phyloP scores from a whole-genome alignment of 23 tunicate species.

The Aplidium turbinatum region DNA sequence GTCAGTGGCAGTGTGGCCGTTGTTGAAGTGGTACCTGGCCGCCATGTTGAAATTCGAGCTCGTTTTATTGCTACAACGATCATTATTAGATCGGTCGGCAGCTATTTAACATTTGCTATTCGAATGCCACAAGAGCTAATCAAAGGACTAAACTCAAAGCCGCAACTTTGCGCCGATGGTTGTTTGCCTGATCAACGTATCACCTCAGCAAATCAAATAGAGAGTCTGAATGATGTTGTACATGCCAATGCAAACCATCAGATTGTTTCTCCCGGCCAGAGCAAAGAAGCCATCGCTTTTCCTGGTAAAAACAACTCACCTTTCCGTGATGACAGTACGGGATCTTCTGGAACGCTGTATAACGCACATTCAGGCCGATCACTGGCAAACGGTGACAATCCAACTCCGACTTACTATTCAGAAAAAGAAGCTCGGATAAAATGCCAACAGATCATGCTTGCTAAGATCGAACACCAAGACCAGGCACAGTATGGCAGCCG shows the following conservation, averaged over 20 bases:
- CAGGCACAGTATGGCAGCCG: conserved; percentile 1
- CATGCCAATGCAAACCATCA: neutral
- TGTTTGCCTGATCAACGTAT: conserved; percentile 58
- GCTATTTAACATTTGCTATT: conserved; percentile 71
- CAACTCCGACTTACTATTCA: conserved; percentile 5
- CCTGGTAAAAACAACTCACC: neutral
- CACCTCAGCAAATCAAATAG: neutral
- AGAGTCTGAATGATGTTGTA: neutral
- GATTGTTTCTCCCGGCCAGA: conserved; percentile 1
- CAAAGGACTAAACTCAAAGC: conserved; percentile 23
- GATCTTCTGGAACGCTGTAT: neutral
- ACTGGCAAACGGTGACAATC: neutral
- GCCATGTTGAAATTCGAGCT: conserved; percentile 58
- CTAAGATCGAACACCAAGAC: neutral
- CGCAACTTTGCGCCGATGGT: conserved; percentile 76
- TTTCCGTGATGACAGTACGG: neutral
- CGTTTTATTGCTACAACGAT: conserved; percentile 74
- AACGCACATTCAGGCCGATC: neutral
- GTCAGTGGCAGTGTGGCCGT: conserved; percentile 59
- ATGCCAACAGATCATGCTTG: conserved; percentile 60
- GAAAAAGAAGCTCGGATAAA: conserved; percentile 68
- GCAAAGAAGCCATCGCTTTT: neutral
- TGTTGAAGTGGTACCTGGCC: conserved; percentile 20
- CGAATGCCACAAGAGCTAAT: conserved; percentile 77
- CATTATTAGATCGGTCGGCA: conserved; percentile 63